Conservation (phyloP, 2,113 vertebrate species). For the Odocoileus virginianus region DNA sequence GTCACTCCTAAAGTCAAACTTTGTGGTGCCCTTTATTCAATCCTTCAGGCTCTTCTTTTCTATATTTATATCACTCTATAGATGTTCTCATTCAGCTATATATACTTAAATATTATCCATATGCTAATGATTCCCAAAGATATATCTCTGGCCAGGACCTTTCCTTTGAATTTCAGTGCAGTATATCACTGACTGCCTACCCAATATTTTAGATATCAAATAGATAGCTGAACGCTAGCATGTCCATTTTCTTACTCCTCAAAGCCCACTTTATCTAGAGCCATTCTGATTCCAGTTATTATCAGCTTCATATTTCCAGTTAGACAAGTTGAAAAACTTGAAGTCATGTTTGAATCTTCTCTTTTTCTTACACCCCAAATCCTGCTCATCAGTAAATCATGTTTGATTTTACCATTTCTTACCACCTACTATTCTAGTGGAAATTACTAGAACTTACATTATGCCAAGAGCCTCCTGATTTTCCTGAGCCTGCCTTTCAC, state of each 20-base stretch:
- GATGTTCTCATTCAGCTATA: not conserved
- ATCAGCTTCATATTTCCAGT: not conserved
- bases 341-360: not conserved
- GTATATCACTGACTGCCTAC: not conserved
- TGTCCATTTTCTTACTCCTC: not conserved
- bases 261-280: not conserved
- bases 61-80: not conserved
- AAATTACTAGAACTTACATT: not conserved
- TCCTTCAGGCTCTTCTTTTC: not conserved
- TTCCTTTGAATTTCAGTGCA: not conserved
- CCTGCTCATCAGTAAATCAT: not conserved
- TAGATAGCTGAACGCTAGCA: not conserved
- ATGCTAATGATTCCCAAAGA: not conserved
- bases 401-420: not conserved
- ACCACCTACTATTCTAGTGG: not conserved
- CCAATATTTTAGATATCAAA: not conserved
- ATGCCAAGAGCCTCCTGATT: not conserved
- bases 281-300: not conserved
- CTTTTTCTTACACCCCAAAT: not conserved
- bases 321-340: not conserved
- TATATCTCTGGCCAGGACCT: not conserved
- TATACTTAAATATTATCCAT: not conserved
- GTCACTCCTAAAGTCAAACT: not conserved
- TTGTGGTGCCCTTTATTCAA: not conserved
- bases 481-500: not conserved